Evolutionary conservation across 2,113 vertebrate genomes (phyloP).

Genomic region (Apus apus): DNA sequence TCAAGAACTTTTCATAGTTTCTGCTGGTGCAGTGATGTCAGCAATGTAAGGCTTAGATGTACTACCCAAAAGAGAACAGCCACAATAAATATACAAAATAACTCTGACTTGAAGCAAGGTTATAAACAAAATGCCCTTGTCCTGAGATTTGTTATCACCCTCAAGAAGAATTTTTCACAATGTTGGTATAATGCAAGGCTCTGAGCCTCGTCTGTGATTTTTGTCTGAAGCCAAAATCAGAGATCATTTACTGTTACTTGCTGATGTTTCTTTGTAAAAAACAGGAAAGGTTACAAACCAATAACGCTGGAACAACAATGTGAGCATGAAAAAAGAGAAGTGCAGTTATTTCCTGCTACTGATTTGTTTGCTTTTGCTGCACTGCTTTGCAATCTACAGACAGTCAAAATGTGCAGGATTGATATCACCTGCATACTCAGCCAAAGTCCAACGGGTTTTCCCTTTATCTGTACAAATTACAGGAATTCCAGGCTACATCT

Average conservation of each 20-base stretch:
- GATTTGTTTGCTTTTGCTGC: not conserved
- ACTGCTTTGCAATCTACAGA: not conserved
- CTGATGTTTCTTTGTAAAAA: not conserved
- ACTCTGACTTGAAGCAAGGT: not conserved
- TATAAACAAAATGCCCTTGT: not conserved
- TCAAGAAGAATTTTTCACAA: not conserved
- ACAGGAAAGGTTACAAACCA: not conserved
- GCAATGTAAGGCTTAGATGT: not conserved
- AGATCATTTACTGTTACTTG: not conserved
- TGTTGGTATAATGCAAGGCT: not conserved
- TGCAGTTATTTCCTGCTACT: not conserved
- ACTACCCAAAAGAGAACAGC: not conserved
- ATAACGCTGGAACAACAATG: not conserved
- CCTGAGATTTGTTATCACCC: not conserved
- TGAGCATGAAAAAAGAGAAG: not conserved
- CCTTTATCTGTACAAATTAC: not conserved
- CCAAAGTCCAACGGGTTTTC: not conserved
- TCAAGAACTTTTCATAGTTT: not conserved
- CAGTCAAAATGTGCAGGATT: not conserved
- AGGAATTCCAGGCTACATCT: not conserved
- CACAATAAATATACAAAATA: not conserved
- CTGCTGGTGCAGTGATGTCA: fast-evolving
- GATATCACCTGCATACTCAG: not conserved
- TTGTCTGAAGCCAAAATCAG: not conserved
- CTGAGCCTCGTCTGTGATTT: not conserved